phyloP scores from a whole-genome alignment of 1,140 invertebrate species.

The Bombus consobrinus region DNA sequence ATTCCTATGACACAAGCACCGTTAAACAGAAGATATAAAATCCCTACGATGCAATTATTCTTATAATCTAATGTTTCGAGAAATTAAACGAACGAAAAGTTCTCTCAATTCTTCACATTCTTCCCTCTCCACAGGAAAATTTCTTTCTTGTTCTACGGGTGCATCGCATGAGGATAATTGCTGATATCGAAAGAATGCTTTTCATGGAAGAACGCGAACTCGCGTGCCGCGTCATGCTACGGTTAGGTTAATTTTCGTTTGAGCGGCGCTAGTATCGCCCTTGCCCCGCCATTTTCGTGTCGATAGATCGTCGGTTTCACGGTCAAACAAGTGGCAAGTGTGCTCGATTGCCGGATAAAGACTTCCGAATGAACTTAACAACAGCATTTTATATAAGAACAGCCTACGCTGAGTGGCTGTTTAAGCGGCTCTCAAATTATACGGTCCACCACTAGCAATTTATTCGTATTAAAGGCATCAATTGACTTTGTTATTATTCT shows the following conservation, averaged over 20 bases:
- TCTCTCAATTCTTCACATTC: neutral
- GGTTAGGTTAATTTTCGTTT: neutral
- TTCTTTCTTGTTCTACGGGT: neutral
- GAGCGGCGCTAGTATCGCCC: neutral
- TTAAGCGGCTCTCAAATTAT: neutral
- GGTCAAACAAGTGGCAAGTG: neutral
- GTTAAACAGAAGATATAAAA: neutral
- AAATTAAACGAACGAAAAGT: neutral
- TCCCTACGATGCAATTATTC: neutral
- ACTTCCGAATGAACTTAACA: neutral
- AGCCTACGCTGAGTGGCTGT: no score
- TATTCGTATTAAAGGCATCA: neutral
- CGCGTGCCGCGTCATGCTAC: slow-evolving; percentile 2
- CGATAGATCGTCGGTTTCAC: neutral
- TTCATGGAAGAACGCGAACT: neutral
- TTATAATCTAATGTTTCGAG: neutral
- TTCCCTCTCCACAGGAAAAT: neutral
- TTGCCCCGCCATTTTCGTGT: neutral
- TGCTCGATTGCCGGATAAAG: neutral
- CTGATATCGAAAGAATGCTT: neutral
- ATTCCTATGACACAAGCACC: neutral
- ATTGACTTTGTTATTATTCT: neutral
- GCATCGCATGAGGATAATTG: slow-evolving; percentile 26
- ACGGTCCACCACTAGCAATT: no score
- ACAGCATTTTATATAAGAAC: neutral